phyloP scores from a whole-genome alignment of 2,113 vertebrate species.

The Ahaetulla prasina region DNA sequence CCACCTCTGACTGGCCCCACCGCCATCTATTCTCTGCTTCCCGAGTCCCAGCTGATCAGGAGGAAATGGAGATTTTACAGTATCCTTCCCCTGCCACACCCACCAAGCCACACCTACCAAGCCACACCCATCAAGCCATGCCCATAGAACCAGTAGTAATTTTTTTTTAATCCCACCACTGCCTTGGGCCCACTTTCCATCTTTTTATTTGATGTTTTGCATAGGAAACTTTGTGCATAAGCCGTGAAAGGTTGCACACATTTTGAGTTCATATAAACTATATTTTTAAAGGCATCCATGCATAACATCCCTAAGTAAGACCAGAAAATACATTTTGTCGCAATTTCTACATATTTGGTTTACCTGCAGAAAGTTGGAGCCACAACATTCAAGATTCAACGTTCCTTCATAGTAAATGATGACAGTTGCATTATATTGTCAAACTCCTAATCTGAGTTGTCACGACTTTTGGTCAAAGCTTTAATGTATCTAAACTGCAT shows the following conservation, averaged over 20 bases:
- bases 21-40: too few relatives aligned
- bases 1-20: too few relatives aligned
- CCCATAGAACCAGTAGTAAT: too few relatives aligned
- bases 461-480: conserved; percentile 7
- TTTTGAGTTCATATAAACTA: neutral
- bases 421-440: neutral
- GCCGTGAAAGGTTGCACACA: too few relatives aligned
- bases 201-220: neutral
- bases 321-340: neutral
- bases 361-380: neutral
- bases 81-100: too few relatives aligned
- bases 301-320: neutral
- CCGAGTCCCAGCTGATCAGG: too few relatives aligned
- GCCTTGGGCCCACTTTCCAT: neutral
- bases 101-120: too few relatives aligned
- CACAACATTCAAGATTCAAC: neutral
- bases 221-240: neutral
- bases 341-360: neutral
- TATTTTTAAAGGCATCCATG: neutral
- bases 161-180: too few relatives aligned
- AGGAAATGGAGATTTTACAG: too few relatives aligned
- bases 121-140: too few relatives aligned
- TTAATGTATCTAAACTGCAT: neutral
- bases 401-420: neutral
- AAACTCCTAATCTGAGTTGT: conserved; percentile 12